A percentile compares a stretch with the other conserved stretches of the same genome.
Evolutionary conservation across 2,888 invertebrate genomes (phyloP).

Genomic region (Leptinotarsa juncta): DNA sequence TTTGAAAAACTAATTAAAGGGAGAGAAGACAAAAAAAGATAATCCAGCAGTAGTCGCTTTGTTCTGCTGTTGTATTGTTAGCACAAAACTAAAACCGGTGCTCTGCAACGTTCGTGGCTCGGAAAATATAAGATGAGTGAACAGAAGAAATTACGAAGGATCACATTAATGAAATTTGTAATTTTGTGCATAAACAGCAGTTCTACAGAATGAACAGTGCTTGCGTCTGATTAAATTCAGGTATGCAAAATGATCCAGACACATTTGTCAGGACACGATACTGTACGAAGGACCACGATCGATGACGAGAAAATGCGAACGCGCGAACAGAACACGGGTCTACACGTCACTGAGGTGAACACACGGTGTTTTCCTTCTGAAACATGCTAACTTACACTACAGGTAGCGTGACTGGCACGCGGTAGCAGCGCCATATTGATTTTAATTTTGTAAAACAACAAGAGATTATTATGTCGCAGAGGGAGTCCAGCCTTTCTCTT

Average conservation of each 20-base stretch:
- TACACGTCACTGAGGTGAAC: slow-evolving; percentile 63
- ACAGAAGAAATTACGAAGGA: slow-evolving; percentile 24
- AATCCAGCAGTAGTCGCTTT: slow-evolving; percentile 2
- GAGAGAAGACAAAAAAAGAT: slow-evolving; percentile 12
- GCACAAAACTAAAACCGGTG: slow-evolving; percentile 7
- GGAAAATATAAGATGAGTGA: slow-evolving; percentile 15
- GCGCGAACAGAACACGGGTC: slow-evolving; percentile 62
- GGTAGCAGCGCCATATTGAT: slow-evolving; percentile 65
- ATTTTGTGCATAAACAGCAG: slow-evolving; percentile 23
- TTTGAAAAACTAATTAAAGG: slow-evolving; percentile 7
- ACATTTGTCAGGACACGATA: slow-evolving; percentile 57
- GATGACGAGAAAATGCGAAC: slow-evolving; percentile 59
- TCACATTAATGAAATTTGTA: slow-evolving; percentile 27
- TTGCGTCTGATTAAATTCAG: slow-evolving; percentile 46
- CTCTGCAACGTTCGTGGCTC: slow-evolving; percentile 11
- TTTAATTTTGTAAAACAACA: slow-evolving; percentile 58
- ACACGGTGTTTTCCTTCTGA: slow-evolving; percentile 55
- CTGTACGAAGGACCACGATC: slow-evolving; percentile 59
- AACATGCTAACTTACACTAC: slow-evolving; percentile 58
- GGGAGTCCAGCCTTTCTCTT: slow-evolving; percentile 53
- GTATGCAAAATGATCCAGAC: slow-evolving; percentile 54
- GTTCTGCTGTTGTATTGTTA: slow-evolving; percentile 22
- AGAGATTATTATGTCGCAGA: slow-evolving; percentile 50
- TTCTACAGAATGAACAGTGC: slow-evolving; percentile 31
- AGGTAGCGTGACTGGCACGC: slow-evolving; percentile 61